These are phyloP conservation scores for Elaphurus davidianus DNA, from an alignment of 2,113 vertebrate genomes.

Conservation along the genomic window DNA sequence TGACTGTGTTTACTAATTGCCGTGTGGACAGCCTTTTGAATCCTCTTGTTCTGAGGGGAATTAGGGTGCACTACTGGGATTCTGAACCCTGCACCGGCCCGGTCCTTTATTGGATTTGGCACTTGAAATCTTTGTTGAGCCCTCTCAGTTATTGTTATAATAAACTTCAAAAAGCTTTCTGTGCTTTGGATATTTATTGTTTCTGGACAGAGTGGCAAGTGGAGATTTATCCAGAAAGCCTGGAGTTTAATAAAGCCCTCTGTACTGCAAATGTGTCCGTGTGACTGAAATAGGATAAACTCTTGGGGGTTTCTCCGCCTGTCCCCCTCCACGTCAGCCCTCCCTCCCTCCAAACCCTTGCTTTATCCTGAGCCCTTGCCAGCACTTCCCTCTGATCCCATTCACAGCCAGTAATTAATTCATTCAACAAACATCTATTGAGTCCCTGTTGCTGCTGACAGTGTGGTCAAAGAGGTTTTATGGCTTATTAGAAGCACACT, in stretches of 20 bases:
- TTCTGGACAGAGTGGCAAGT: slow-evolving; percentile 5
- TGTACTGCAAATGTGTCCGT: background rate
- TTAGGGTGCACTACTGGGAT: background rate
- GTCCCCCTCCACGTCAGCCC: background rate
- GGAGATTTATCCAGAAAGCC: slow-evolving; percentile 26
- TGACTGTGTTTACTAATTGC: background rate
- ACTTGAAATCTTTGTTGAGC: background rate
- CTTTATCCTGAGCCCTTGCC: background rate
- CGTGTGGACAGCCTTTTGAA: background rate
- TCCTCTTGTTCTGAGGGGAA: background rate
- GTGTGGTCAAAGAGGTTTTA: background rate
- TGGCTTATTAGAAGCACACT: background rate
- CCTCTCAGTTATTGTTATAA: slow-evolving; percentile 42
- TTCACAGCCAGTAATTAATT: slow-evolving; percentile 11
- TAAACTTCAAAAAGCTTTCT: slow-evolving; percentile 28
- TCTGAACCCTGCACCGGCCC: too few relatives aligned
- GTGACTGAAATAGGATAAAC: slow-evolving; percentile 1
- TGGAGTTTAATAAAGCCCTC: slow-evolving; percentile 18
- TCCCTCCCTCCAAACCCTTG: background rate
- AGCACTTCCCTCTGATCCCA: background rate
- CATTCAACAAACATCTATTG: background rate
- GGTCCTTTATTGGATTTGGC: background rate
- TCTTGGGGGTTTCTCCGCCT: background rate
- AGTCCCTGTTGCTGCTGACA: background rate
- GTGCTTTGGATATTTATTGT: background rate